Percentiles rank a stretch among this genome's conserved stretches.
Conservation (phyloP, 2,113 vertebrate species). For the Rhineura floridana region DNA sequence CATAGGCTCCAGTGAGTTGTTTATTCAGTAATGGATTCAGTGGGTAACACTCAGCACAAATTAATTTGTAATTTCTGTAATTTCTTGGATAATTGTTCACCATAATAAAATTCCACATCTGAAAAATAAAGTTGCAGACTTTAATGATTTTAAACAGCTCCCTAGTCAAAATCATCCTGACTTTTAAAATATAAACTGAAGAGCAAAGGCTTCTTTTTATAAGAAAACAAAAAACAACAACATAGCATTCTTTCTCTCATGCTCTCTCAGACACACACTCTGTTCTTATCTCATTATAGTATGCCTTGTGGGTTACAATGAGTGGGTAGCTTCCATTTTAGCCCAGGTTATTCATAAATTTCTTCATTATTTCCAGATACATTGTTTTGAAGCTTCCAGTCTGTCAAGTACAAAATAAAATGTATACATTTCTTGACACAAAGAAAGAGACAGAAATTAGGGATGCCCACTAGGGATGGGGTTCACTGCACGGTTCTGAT, state of each 20-base stretch:
- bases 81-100: slow-evolving; percentile 58
- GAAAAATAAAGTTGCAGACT: slow-evolving; percentile 30
- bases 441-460: not conserved
- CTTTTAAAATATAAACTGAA: not conserved
- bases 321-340: slow-evolving; percentile 17
- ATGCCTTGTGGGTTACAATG: not conserved
- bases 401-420: not conserved
- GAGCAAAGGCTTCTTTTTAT: slow-evolving; percentile 12
- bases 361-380: slow-evolving; percentile 19
- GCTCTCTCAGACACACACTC: not conserved
- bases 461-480: too few relatives aligned
- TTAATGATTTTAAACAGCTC: slow-evolving; percentile 58
- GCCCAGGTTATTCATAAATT: slow-evolving; percentile 16
- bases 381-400: slow-evolving; percentile 28
- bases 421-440: not conserved
- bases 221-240: not conserved
- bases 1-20: slow-evolving; percentile 73
- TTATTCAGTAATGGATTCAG: slow-evolving; percentile 59
- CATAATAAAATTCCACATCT: slow-evolving; percentile 50
- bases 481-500: too few relatives aligned
- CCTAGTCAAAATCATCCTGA: slow-evolving; percentile 30
- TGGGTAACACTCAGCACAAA: slow-evolving; percentile 50
- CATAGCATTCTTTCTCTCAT: not conserved
- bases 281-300: not conserved
- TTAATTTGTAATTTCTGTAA: slow-evolving; percentile 69